Base-by-base conservation (phyloP, 2,113 vertebrate genomes). In the Athene noctua region DNA sequence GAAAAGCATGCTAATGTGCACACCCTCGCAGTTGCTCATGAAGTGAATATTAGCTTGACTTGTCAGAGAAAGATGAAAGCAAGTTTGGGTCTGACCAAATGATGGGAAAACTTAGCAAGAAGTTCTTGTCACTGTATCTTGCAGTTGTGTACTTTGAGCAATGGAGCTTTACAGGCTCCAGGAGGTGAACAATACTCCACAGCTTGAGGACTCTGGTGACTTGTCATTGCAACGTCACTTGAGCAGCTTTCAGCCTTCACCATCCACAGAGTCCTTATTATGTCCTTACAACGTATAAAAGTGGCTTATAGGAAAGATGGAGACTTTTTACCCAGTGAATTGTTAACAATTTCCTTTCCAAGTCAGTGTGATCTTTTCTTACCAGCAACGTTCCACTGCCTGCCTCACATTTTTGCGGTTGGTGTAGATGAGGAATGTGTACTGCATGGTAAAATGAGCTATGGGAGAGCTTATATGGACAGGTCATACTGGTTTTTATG, bases 201-300 rank as follows among this genome's bases (percentile, higher is more conserved):
- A 49, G 27, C 68, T 30, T 34, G 67, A 80, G 36, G 34, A 47
- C 27, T 63, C 61, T 57, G n/a, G 34, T 46, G 20, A 36, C 59
- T 16, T 49, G 16, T 30, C 20, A 11, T 6, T 19, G 26, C 2
- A 5, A 38, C 0, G 0, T 32, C 66, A 34, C 65, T 70, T 68
- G 57, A 73, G 65, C 77, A 87, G 26, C 36, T 21, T 59, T 72
- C 52, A 86, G n/a, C 63, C 55, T 71, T n/a, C 32, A 9, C 25
- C 32, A 10, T 13, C 13, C 67, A 26, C 59, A 86, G n/a, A 40
- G 40, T 40, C 40, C 40, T 40, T 40, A 40, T 40, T 40, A 40
- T 40, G 40, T 9, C 40, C 40, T 40, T 40, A 40, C 40, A 40
- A 40, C 12, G 40, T 40, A 40, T 40, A 10, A 12, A 40, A 40